Evolutionary conservation across 2,888 invertebrate species (phyloP).

Genomic region (Tipula unca): DNA sequence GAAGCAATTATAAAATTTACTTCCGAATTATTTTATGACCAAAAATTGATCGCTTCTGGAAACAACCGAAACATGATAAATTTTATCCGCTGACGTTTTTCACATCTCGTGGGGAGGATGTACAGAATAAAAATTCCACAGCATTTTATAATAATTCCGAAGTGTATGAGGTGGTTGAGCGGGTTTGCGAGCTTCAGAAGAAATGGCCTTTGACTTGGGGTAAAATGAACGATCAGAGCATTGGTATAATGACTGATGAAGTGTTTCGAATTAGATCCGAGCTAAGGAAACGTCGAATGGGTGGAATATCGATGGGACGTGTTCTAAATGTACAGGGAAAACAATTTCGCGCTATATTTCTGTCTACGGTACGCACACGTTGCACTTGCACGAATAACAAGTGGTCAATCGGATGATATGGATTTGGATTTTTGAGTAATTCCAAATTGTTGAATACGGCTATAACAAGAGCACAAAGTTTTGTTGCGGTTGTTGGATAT

Average conservation of each 20-base stretch:
- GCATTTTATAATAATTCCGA: conserved; percentile 77
- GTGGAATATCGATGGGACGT: conserved; percentile 69
- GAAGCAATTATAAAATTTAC: conserved; percentile 73
- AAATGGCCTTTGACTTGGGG: conserved; percentile 72
- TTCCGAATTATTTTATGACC: conserved; percentile 72
- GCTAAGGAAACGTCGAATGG: conserved; percentile 61
- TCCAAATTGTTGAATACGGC: conserved; percentile 75
- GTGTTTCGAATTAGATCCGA: conserved; percentile 65
- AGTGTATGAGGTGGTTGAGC: conserved; percentile 69
- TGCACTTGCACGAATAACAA: conserved; percentile 53
- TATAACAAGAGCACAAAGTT: conserved; percentile 69
- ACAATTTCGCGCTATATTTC: conserved; percentile 72
- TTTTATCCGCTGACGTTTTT: conserved; percentile 72
- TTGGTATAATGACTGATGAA: conserved; percentile 79
- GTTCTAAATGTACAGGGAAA: conserved; percentile 82
- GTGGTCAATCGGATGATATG: conserved; percentile 46
- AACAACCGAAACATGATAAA: conserved; percentile 58
- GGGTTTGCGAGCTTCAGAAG: conserved; percentile 60
- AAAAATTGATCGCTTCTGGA: conserved; percentile 63
- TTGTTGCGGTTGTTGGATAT: conserved; percentile 78
- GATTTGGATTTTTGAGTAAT: conserved; percentile 75
- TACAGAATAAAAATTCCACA: conserved; percentile 68
- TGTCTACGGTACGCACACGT: conserved; percentile 65
- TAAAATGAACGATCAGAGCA: conserved; percentile 62
- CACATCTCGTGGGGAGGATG: conserved; percentile 69